Percentiles rank a stretch among this genome's conserved stretches.
Evolutionary conservation across 2,113 vertebrate species (phyloP).

Genomic region (Ranitomeya imitator): DNA sequence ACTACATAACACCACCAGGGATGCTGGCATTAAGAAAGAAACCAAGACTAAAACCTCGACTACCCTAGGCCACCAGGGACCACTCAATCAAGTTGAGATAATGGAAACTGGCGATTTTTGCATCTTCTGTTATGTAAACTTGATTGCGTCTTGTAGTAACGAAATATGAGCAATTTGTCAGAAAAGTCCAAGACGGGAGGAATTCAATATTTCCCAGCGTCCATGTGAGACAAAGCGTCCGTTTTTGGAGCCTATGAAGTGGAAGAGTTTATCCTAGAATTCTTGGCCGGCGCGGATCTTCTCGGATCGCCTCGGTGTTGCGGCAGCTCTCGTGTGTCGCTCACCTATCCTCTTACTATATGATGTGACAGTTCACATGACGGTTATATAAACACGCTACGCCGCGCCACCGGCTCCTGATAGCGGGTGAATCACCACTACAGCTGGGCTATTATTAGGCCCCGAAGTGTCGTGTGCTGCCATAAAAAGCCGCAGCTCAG

Average conservation of each 20-base stretch:
- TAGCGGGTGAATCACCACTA: constrained; percentile 70
- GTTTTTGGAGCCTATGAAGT: too few relatives aligned
- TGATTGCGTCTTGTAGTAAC: too few relatives aligned
- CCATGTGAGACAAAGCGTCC: too few relatives aligned
- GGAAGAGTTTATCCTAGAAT: neutral
- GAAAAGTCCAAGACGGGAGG: too few relatives aligned
- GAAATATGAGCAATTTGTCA: too few relatives aligned
- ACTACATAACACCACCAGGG: neutral
- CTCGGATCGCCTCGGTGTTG: neutral
- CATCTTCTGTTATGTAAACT: too few relatives aligned
- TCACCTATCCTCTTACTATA: constrained; percentile 11
- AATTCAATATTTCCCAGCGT: too few relatives aligned
- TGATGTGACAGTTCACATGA: constrained; percentile 39
- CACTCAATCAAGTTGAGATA: too few relatives aligned
- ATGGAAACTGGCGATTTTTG: too few relatives aligned
- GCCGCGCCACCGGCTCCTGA: constrained; percentile 62
- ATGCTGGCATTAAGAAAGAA: neutral
- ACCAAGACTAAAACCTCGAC: neutral
- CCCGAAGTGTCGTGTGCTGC: constrained; percentile 66
- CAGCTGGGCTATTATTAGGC: constrained; percentile 61
- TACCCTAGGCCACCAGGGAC: neutral
- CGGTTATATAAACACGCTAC: constrained; percentile 27
- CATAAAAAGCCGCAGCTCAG: constrained; percentile 71
- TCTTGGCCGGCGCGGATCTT: too few relatives aligned
- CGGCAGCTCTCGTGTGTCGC: neutral